phyloP scores from a whole-genome alignment of 2,113 vertebrate genomes.

The Bos javanicus region DNA sequence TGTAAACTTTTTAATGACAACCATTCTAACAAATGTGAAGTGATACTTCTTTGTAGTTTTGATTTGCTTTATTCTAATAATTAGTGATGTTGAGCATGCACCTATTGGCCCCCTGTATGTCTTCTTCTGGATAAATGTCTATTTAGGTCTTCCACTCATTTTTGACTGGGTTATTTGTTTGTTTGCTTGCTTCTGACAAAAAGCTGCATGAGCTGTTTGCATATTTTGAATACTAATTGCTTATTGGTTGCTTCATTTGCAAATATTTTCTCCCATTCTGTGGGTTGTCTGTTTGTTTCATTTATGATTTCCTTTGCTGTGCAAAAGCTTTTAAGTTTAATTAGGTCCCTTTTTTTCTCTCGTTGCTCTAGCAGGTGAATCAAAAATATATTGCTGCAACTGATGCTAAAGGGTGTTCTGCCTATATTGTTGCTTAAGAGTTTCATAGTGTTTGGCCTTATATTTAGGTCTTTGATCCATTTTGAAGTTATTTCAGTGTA shows the following conservation, averaged over 20 bases:
- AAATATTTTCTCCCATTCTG: not conserved
- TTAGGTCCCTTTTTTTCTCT: not conserved
- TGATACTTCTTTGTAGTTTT: not conserved
- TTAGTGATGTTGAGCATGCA: not conserved
- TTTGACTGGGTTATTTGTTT: not conserved
- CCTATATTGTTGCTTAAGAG: not conserved
- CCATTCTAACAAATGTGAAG: not conserved
- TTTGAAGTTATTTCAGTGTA: not conserved
- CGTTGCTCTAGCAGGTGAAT: not conserved
- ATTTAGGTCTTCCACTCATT: not conserved
- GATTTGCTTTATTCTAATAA: not conserved
- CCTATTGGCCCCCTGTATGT: not conserved
- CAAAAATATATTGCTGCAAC: not conserved
- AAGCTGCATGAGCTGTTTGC: not conserved
- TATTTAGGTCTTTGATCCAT: not conserved
- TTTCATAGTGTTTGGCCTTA: not conserved
- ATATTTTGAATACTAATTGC: not conserved
- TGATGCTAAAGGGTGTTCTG: not conserved
- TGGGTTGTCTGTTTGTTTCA: not conserved
- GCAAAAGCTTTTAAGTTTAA: not conserved
- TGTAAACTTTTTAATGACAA: not conserved
- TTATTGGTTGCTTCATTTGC: not conserved
- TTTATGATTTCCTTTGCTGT: not conserved
- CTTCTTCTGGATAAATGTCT: not conserved
- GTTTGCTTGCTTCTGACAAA: not conserved